Evolutionary conservation across 2,888 invertebrate genomes (phyloP).

Genomic region (Phengaris alcon): DNA sequence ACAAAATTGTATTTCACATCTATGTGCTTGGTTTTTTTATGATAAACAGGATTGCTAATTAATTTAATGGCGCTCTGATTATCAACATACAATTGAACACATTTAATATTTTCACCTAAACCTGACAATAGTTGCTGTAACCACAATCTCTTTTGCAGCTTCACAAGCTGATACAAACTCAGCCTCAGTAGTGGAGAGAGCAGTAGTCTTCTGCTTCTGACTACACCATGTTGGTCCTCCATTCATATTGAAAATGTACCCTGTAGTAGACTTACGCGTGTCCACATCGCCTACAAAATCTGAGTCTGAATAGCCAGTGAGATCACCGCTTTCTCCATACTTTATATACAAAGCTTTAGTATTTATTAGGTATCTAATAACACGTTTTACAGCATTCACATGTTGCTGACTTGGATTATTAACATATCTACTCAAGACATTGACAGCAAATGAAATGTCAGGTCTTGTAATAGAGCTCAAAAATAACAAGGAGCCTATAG

Average conservation of each 20-base stretch:
- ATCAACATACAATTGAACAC: too few relatives aligned
- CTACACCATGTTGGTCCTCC: background rate
- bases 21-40: too few relatives aligned
- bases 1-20: too few relatives aligned
- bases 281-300: background rate
- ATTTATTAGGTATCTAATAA: background rate
- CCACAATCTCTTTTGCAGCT: too few relatives aligned
- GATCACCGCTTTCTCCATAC: background rate
- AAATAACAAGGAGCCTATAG: conserved; percentile 41
- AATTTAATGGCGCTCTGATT: too few relatives aligned
- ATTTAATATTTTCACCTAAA: too few relatives aligned
- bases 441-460: background rate
- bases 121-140: too few relatives aligned
- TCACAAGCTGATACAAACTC: too few relatives aligned
- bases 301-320: background rate
- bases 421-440: background rate
- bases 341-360: background rate
- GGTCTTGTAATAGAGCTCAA: conserved; percentile 18
- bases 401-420: background rate
- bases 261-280: background rate
- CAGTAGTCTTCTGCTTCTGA: too few relatives aligned
- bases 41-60: too few relatives aligned
- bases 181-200: too few relatives aligned
- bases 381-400: background rate
- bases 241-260: background rate